These are phyloP conservation scores for Cryptocheilus praepositus DNA, from an alignment of 2,888 invertebrate species.

Conservation along the genomic window DNA sequence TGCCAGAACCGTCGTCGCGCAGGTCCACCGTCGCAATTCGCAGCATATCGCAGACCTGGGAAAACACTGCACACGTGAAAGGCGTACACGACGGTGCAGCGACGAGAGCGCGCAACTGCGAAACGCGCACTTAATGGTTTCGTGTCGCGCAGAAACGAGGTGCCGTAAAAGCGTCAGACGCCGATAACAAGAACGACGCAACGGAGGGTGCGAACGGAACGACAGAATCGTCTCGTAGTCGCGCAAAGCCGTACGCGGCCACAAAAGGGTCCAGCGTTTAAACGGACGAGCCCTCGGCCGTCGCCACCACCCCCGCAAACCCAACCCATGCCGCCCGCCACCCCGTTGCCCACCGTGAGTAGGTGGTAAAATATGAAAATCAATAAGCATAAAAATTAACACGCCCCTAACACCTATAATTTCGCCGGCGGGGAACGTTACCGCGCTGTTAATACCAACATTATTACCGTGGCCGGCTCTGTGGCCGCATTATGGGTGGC, in stretches of 20 bases:
- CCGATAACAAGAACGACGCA: too few relatives aligned
- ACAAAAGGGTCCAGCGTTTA: not conserved
- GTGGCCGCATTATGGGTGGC: conserved; percentile 66
- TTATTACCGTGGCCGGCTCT: conserved; percentile 64
- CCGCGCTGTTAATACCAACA: conserved; percentile 71
- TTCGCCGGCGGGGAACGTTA: conserved; percentile 55
- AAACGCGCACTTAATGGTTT: too few relatives aligned
- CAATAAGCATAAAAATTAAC: conserved; percentile 73
- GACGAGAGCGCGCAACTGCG: too few relatives aligned
- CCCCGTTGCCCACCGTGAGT: conserved; percentile 15
- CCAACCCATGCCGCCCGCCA: not conserved
- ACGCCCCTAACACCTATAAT: conserved; percentile 69
- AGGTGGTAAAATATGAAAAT: conserved; percentile 73
- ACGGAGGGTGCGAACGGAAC: not conserved
- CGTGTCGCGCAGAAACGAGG: too few relatives aligned
- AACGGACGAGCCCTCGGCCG: not conserved
- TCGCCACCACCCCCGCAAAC: conserved; percentile 11
- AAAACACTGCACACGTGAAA: too few relatives aligned
- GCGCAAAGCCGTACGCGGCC: not conserved
- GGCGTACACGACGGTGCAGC: too few relatives aligned
- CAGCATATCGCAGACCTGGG: too few relatives aligned
- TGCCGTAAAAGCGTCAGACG: too few relatives aligned
- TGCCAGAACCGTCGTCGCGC: too few relatives aligned
- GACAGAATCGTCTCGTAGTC: not conserved
- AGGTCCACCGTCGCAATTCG: too few relatives aligned